phyloP scores from a whole-genome alignment of 2,113 vertebrate genomes.

The Tragelaphus buxtoni region DNA sequence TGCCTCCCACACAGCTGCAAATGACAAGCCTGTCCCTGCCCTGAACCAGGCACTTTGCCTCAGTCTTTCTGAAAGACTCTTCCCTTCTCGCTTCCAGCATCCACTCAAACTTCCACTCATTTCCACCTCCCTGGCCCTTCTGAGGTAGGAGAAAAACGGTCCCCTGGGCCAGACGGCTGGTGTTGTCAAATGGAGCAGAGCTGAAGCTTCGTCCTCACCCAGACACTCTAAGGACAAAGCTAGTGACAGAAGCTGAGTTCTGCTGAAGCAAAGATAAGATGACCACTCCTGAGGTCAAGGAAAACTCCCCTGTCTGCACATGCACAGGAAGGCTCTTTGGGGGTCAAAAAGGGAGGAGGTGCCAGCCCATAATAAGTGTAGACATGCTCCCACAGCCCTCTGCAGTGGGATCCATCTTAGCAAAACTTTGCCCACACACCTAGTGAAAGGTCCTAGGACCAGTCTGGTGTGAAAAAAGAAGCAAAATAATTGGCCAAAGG shows the following conservation, averaged over 20 bases:
- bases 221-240: not conserved
- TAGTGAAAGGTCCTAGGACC: not conserved
- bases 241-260: not conserved
- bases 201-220: not conserved
- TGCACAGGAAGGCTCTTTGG: not conserved
- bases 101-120: not conserved
- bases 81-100: rapidly evolving
- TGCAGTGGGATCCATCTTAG: not conserved
- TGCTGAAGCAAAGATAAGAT: not conserved
- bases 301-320: not conserved
- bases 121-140: too few species aligned
- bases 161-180: not conserved
- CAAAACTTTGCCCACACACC: not conserved
- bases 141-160: not conserved
- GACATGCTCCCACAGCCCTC: not conserved
- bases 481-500: not conserved
- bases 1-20: not conserved
- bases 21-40: not conserved
- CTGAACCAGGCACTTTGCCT: too few species aligned
- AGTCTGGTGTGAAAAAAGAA: not conserved
- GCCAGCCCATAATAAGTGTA: not conserved
- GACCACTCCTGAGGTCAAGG: not conserved
- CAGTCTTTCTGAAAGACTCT: not conserved
- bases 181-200: not conserved
- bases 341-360: not conserved